Conservation (phyloP, 92 coral and sea anemone genomes). For the Bergia sp. region DNA sequence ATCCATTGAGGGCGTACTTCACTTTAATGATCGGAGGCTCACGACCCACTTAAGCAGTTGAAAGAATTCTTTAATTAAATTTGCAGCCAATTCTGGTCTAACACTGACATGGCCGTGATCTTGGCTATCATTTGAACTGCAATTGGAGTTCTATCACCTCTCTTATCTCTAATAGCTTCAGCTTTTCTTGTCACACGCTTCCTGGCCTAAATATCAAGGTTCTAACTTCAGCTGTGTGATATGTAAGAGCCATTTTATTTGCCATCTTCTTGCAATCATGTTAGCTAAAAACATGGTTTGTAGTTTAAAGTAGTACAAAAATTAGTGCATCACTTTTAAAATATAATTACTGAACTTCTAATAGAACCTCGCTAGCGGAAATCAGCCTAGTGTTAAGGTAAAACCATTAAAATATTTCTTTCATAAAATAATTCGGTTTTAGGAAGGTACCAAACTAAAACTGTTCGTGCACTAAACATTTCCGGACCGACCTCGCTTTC, state of each 20-base stretch:
- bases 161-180: background rate
- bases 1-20: slow-evolving; percentile 65
- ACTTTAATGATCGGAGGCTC: slow-evolving; percentile 78
- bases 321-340: background rate
- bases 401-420: background rate
- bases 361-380: slow-evolving; percentile 13
- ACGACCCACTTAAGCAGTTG: slow-evolving; percentile 96
- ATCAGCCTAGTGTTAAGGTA: background rate
- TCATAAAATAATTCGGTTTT: slow-evolving; percentile 18
- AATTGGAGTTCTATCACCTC: background rate
- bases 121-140: slow-evolving; percentile 8
- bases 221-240: background rate
- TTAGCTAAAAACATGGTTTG: background rate
- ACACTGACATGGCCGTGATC: slow-evolving; percentile 15
- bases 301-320: background rate
- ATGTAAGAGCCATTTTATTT: background rate
- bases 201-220: background rate
- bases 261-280: background rate
- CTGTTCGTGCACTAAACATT: slow-evolving; percentile 4
- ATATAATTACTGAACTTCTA: background rate
- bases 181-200: background rate
- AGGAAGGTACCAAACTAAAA: slow-evolving; percentile 24
- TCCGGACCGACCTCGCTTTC: slow-evolving; percentile 38
- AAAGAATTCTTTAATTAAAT: slow-evolving; percentile 91
- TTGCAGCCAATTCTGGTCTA: slow-evolving; percentile 51